These are phyloP conservation scores for Myotis brandtii DNA, from an alignment of 2,113 vertebrate genomes.

Conservation along the genomic window DNA sequence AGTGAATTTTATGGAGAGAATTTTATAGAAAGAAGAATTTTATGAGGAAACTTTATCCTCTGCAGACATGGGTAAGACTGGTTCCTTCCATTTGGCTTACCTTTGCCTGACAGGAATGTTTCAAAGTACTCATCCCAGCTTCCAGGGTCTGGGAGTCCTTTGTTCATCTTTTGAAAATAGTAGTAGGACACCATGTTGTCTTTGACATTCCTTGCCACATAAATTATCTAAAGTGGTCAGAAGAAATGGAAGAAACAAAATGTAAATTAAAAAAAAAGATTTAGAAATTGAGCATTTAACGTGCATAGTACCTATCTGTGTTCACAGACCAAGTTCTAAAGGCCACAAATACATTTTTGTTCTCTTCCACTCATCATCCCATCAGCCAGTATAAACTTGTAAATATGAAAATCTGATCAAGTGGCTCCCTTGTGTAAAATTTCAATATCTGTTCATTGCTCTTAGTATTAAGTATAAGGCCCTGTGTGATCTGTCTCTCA, in stretches of 20 bases:
- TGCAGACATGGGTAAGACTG: neutral
- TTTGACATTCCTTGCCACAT: slow-evolving; percentile 89
- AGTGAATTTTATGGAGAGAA: neutral
- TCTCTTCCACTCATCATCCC: neutral
- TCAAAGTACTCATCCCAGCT: slow-evolving; percentile 86
- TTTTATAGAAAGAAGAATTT: neutral
- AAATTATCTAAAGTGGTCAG: slow-evolving; percentile 84
- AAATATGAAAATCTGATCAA: neutral
- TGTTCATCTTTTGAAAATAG: slow-evolving; percentile 89
- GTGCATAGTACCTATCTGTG: neutral
- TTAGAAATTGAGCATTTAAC: neutral
- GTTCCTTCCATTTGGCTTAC: slow-evolving; percentile 53
- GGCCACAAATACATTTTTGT: neutral
- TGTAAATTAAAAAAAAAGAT: neutral
- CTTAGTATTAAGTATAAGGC: neutral
- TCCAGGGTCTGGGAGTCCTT: slow-evolving; percentile 83
- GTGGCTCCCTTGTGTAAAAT: neutral
- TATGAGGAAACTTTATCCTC: neutral
- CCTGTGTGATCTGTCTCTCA: neutral
- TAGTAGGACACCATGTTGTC: slow-evolving; percentile 89
- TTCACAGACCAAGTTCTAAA: too few species aligned
- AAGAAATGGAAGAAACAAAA: slow-evolving; percentile 12
- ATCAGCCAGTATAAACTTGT: neutral
- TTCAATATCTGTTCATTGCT: neutral
- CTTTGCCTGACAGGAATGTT: slow-evolving; percentile 85